These are phyloP conservation scores for Berghia stephanieae DNA, from an alignment of 1,140 invertebrate genomes.

Conservation along the genomic window DNA sequence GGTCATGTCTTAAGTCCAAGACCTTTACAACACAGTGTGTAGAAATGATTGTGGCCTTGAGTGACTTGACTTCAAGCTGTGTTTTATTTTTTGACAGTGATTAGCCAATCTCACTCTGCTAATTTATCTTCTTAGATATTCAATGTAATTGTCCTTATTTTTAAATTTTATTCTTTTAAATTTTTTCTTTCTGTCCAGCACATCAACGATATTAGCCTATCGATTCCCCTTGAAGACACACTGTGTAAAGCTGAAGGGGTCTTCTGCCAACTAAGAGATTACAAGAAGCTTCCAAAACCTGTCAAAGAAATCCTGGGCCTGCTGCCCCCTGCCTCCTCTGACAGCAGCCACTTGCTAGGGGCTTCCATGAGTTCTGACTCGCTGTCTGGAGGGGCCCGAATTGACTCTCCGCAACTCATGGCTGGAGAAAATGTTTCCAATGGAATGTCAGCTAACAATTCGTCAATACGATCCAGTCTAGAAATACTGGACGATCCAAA, in stretches of 20 bases:
- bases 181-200: constrained; percentile 74
- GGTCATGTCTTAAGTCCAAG: too few species aligned
- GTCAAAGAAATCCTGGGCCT: constrained; percentile 60
- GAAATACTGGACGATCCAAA: not conserved
- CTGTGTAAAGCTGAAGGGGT: constrained; percentile 89
- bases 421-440: constrained; percentile 34
- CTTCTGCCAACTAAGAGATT: constrained; percentile 80
- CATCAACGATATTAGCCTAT: constrained; percentile 89
- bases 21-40: too few species aligned
- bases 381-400: not conserved
- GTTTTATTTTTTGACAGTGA: too few species aligned
- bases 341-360: not conserved
- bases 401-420: constrained; percentile 35
- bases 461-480: constrained; percentile 28
- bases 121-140: too few species aligned
- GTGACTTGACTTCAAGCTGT: too few species aligned
- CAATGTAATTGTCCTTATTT: not conserved
- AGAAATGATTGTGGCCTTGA: too few species aligned
- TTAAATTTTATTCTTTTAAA: not conserved
- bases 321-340: constrained; percentile 29
- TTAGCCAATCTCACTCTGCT: too few species aligned
- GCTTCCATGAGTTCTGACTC: constrained; percentile 4
- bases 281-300: constrained; percentile 55
- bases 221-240: constrained; percentile 82
- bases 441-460: constrained; percentile 36